Conservation (phyloP, 1,140 invertebrate species). For the Bombus picipes region DNA sequence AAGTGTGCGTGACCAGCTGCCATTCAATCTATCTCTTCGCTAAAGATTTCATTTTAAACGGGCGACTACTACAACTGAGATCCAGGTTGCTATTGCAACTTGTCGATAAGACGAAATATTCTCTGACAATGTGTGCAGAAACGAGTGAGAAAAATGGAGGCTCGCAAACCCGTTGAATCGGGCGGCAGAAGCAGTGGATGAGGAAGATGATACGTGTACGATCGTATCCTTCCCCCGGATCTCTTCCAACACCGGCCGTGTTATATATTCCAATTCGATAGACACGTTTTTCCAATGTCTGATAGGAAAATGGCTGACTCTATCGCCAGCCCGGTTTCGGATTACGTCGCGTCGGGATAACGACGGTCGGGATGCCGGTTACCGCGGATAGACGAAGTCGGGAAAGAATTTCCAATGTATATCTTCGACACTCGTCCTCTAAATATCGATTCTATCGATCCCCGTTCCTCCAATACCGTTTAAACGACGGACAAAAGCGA, state of each 20-base stretch:
- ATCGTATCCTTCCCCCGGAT: conserved; percentile 58
- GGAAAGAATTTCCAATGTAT: conserved; percentile 50
- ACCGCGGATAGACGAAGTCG: conserved; percentile 19
- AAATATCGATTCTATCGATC: conserved; percentile 40
- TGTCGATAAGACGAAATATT: conserved; percentile 75
- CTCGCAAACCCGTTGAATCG: conserved; percentile 39
- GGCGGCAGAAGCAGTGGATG: conserved; percentile 32
- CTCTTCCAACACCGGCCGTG: conserved; percentile 47
- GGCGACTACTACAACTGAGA: background rate
- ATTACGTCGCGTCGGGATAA: conserved; percentile 51
- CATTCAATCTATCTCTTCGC: conserved; percentile 16
- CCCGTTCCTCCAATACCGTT: background rate
- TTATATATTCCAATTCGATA: conserved; percentile 77
- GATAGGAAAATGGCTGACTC: conserved; percentile 74
- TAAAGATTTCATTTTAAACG: conserved; percentile 29
- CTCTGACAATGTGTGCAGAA: conserved; percentile 41
- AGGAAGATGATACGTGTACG: conserved; percentile 66
- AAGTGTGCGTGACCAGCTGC: background rate
- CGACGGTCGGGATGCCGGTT: conserved; percentile 9
- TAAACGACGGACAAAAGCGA: conserved; percentile 19
- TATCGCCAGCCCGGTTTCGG: conserved; percentile 61
- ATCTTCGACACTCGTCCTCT: conserved; percentile 29
- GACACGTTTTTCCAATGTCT: conserved; percentile 73
- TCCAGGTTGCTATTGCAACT: conserved; percentile 67
- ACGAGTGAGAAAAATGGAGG: conserved; percentile 57